A percentile compares a stretch with the other conserved stretches of the same genome.
Conservation (phyloP, 2,113 vertebrate species). For the Thermophis baileyi region DNA sequence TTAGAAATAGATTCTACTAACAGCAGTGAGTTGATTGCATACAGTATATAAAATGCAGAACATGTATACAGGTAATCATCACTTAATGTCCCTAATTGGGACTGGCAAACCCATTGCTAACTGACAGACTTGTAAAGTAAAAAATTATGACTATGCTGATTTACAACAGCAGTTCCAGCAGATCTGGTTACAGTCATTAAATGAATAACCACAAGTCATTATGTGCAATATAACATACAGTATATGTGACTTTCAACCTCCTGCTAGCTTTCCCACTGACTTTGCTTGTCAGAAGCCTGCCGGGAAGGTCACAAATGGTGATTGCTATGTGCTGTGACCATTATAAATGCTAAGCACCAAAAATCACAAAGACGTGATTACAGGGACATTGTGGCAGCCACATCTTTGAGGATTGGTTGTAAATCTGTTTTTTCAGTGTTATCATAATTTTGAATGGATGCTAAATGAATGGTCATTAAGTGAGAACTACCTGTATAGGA, state of each 20-base stretch:
- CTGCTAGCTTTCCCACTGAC: neutral
- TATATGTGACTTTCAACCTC: neutral
- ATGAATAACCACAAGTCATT: neutral
- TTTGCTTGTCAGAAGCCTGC: neutral
- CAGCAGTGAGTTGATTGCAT: neutral
- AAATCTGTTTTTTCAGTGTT: neutral
- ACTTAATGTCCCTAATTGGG: neutral
- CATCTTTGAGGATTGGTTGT: neutral
- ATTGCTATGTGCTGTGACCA: neutral
- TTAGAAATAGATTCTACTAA: neutral
- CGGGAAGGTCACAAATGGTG: neutral
- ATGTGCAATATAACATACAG: neutral
- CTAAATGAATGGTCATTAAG: neutral
- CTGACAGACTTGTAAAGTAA: neutral
- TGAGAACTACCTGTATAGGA: neutral
- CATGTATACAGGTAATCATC: neutral
- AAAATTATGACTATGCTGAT: neutral
- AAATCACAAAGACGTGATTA: neutral
- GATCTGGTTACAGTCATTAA: neutral
- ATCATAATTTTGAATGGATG: neutral
- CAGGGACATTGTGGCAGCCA: neutral
- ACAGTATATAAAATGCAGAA: neutral
- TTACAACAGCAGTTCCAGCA: neutral
- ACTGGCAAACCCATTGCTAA: neutral
- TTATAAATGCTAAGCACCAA: neutral